Percentiles rank a stretch among this genome's conserved stretches.
Evolutionary conservation across 2,797 vertebrate species (phyloP).

Genomic region (Paguma larvata): DNA sequence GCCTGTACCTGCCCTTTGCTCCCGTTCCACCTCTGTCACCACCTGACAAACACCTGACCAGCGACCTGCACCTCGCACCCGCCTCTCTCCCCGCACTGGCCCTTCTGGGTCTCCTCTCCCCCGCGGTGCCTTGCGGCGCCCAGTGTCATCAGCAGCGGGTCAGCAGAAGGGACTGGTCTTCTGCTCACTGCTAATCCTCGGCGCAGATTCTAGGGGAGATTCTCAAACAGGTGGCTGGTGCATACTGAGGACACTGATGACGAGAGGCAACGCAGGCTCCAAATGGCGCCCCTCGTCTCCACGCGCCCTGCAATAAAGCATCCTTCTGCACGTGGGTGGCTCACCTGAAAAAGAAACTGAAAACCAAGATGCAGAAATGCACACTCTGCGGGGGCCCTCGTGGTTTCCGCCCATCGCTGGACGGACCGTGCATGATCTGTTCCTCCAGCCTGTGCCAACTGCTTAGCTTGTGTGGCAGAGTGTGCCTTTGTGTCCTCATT

Average conservation of each 20-base stretch:
- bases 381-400: rapidly evolving
- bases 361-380: not conserved
- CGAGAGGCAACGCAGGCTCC: rapidly evolving
- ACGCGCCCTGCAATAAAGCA: rapidly evolving
- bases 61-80: rapidly evolving
- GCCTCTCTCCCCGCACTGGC: not conserved
- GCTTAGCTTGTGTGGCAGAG: not conserved
- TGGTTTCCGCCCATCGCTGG: not conserved
- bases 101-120: not conserved
- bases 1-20: not conserved
- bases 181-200: not conserved
- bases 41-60: not conserved
- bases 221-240: not conserved
- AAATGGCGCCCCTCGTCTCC: rapidly evolving
- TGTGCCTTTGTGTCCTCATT: not conserved
- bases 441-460: not conserved
- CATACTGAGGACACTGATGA: rapidly evolving
- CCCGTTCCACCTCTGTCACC: not conserved
- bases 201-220: not conserved
- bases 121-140: rapidly evolving
- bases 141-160: rapidly evolving
- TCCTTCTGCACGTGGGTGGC: rapidly evolving
- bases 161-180: rapidly evolving
- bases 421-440: not conserved
- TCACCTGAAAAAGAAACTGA: not conserved